These are phyloP conservation scores for Lordiphosa andalusiaca DNA, from an alignment of 2,888 invertebrate species.

Conservation along the genomic window DNA sequence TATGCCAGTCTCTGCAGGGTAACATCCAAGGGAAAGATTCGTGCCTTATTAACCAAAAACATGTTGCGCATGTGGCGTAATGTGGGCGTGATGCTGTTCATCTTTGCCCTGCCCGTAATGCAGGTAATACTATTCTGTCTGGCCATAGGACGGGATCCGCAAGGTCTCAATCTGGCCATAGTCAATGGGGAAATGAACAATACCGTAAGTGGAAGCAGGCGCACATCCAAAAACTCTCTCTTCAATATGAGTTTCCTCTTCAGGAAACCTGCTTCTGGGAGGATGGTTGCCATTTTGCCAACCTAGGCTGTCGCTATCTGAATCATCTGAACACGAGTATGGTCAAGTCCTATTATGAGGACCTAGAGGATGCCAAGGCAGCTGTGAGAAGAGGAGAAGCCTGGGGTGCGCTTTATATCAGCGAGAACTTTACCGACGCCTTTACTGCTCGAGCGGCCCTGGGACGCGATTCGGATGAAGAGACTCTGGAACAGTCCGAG, in stretches of 20 bases:
- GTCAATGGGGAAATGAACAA: constrained; percentile 86
- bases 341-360: constrained; percentile 85
- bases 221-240: background rate
- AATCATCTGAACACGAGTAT: constrained; percentile 88
- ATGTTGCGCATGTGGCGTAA: constrained; percentile 95
- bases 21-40: constrained; percentile 92
- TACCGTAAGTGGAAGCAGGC: constrained; percentile 57
- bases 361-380: constrained; percentile 84
- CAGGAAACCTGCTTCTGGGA: constrained; percentile 77
- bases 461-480: constrained; percentile 90
- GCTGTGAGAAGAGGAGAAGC: constrained; percentile 89
- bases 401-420: constrained; percentile 94
- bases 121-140: constrained; percentile 96
- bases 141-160: constrained; percentile 94
- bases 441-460: constrained; percentile 90
- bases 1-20: constrained; percentile 75
- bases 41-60: constrained; percentile 92
- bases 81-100: constrained; percentile 95
- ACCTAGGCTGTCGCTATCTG: constrained; percentile 90
- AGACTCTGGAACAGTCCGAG: constrained; percentile 92
- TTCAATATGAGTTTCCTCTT: background rate
- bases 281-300: constrained; percentile 85
- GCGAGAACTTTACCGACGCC: constrained; percentile 93
- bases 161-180: constrained; percentile 89
- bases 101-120: constrained; percentile 95